Evolutionary conservation across 2,797 vertebrate species (phyloP).

Genomic region (Hypotaenidia okinawae): DNA sequence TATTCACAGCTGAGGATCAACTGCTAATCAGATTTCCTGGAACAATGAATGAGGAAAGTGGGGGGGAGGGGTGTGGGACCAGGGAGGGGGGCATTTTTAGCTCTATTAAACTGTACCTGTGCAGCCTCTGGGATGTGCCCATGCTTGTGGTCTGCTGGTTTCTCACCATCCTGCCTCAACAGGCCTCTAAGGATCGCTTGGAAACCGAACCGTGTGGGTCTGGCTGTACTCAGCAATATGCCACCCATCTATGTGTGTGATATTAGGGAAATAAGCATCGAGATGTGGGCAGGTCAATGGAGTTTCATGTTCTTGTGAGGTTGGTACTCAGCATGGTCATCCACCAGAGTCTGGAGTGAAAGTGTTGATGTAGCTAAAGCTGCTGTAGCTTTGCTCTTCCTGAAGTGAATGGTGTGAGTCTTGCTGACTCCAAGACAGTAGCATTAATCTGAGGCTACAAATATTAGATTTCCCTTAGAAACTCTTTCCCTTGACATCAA

Average conservation of each 20-base stretch:
- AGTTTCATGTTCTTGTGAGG: not conserved
- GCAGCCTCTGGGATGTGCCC: accelerated
- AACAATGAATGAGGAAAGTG: not conserved
- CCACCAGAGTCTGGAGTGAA: not conserved
- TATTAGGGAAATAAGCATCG: accelerated
- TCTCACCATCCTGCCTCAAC: not conserved
- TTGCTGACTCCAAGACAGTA: not conserved
- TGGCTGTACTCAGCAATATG: not conserved
- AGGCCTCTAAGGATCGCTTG: not conserved
- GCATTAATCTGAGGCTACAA: not conserved
- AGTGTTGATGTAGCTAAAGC: not conserved
- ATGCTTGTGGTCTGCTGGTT: not conserved
- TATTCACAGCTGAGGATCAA: not conserved
- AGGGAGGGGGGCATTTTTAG: not conserved
- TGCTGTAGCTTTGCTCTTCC: not conserved
- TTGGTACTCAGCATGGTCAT: not conserved
- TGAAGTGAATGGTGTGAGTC: not conserved
- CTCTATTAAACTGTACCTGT: no score
- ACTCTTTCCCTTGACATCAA: not conserved
- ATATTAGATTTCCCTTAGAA: not conserved
- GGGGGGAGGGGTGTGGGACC: no score
- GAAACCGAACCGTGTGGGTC: not conserved
- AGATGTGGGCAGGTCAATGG: no score
- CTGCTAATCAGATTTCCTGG: not conserved
- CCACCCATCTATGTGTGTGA: not conserved